Conservation (phyloP, 2,888 invertebrate genomes). For the Podabrus alpinus region DNA sequence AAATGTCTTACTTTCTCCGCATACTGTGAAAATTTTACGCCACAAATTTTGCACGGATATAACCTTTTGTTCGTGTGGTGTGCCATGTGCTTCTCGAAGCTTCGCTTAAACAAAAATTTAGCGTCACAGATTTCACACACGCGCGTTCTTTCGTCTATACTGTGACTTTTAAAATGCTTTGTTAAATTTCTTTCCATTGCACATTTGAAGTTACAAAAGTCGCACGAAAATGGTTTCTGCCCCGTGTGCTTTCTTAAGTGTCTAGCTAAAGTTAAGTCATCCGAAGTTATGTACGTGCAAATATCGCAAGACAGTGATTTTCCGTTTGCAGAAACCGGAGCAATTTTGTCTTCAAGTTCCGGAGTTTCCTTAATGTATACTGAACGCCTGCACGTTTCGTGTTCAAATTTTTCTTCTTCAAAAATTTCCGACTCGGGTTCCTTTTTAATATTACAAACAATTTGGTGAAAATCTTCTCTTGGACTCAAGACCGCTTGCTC, state of each 20-base stretch:
- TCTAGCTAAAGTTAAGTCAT: neutral
- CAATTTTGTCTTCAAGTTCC: neutral
- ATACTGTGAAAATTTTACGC: neutral
- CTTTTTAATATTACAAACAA: too few species aligned
- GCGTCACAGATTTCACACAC: neutral
- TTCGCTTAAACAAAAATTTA: neutral
- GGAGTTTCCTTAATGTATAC: neutral
- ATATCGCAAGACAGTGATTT: neutral
- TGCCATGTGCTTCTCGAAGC: neutral
- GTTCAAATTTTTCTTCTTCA: neutral
- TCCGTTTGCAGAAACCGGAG: neutral
- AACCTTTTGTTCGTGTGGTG: neutral
- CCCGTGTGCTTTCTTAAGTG: neutral
- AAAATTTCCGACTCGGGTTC: neutral
- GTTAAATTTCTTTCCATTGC: neutral
- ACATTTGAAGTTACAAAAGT: neutral
- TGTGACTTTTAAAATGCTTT: neutral
- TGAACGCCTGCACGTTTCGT: neutral
- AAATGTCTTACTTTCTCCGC: neutral
- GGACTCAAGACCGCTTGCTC: neutral
- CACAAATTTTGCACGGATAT: neutral
- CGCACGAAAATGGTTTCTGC: neutral
- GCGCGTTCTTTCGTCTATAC: neutral
- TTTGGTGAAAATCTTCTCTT: neutral
- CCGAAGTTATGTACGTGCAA: neutral